Base-by-base conservation (phyloP, 1,140 invertebrate genomes). In the Leptopilina clavipes region DNA sequence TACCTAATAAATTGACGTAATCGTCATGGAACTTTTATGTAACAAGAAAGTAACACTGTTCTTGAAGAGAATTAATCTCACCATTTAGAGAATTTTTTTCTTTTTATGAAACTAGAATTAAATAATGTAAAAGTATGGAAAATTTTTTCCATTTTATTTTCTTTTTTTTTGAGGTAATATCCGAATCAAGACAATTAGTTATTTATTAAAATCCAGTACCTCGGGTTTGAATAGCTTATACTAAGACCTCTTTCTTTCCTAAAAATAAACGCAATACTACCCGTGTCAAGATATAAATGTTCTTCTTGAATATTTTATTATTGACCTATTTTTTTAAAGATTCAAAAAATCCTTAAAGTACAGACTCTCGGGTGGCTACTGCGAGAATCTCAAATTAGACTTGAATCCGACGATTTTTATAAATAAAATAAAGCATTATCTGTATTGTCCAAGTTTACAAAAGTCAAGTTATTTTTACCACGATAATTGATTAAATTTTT, bases 131-230 rank as follows among this genome's bases (percentile, higher is more conserved):
- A 8, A 40, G 3, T 8, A 17, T 0, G 48, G 17, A 12, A 17
- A 65, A 65, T 25, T 59, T 2, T 25, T 65, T 65, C 31, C 37
- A 7, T 40, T 40, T 40, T 9, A 7, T 40, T 40, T 40, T 9
- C 37, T 9, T 40, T 40, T 9, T 40, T 40, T 9, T 40, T 6
- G 6, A 12, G 25, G 25, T 22, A 10, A 12, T 25, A 12, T 12
- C 59, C 14, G 22, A n/a, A 65, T 31, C 22, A 14, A 14, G 19
- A 14, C 3, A 65, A 65, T 65, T 8, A 31, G 6, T 37, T 22
- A 31, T 31, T 65, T 65, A 65, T 31, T 65, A 31, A 65, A 65
- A 65, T 65, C 1, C 25, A 74, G 44, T 70, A 19, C 14, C 44
- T 19, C 37, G 22, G n/a, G 10, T 65, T 31, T 31, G 22, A 65